phyloP scores from a whole-genome alignment of 2,797 vertebrate species.

The Acanthurus leucopareius region DNA sequence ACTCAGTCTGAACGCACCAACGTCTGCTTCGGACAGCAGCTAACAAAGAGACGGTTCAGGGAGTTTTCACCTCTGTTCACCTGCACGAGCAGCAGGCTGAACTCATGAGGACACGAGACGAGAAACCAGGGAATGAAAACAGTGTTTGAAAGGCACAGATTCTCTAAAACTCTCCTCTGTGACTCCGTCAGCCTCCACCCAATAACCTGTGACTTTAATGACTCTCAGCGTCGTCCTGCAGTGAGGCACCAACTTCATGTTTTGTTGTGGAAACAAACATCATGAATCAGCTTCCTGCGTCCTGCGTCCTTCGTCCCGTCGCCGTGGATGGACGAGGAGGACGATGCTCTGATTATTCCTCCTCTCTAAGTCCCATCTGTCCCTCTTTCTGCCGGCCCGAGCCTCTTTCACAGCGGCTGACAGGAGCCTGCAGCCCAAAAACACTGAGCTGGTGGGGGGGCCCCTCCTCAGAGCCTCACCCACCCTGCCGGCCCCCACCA shows the following conservation, averaged over 20 bases:
- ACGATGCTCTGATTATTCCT: slow-evolving; percentile 88
- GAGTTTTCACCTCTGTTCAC: too few relatives aligned
- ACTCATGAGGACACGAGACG: too few relatives aligned
- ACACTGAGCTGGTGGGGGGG: slow-evolving; percentile 90
- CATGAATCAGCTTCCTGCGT: slow-evolving; percentile 17
- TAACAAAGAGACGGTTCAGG: too few relatives aligned
- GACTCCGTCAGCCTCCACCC: not conserved
- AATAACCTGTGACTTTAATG: not conserved
- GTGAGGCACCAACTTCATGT: slow-evolving; percentile 68
- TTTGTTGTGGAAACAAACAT: slow-evolving; percentile 80
- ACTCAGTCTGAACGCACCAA: too few relatives aligned
- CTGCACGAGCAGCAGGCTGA: too few relatives aligned
- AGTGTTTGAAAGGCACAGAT: too few relatives aligned
- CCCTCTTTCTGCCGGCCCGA: slow-evolving; percentile 87
- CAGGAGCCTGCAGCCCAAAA: slow-evolving; percentile 69
- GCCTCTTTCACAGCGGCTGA: slow-evolving; percentile 81
- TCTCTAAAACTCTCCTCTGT: too few relatives aligned
- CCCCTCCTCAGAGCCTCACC: slow-evolving; percentile 76
- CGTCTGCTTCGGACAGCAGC: too few relatives aligned
- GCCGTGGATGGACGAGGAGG: slow-evolving; percentile 29
- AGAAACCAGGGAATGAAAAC: too few relatives aligned
- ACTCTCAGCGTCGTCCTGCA: not conserved
- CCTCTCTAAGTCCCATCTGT: slow-evolving; percentile 93
- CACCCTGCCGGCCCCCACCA: slow-evolving; percentile 67
- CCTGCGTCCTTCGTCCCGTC: not conserved